Evolutionary conservation across 2,797 vertebrate species (phyloP), one percentile per base, ranked within the genome.

Genomic region (Pangasius sanitwongsei): DNA sequence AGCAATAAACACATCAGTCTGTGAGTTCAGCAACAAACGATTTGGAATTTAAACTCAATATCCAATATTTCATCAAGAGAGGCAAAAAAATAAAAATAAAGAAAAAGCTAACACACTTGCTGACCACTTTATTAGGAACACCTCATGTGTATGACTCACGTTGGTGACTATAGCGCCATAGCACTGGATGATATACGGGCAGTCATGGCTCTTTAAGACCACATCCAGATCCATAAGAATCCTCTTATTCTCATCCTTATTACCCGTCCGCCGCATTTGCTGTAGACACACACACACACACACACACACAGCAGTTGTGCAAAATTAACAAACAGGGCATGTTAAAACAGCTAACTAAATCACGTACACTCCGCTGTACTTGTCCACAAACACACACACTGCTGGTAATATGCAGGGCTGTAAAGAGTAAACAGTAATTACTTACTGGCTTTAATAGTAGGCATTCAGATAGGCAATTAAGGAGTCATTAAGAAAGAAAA

Each of bases 1-100:
- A 93, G 98, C 98, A 4, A 99, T 99, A 93, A 99, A 99, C 63
- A 99, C 98, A 15, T 99, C 98, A 0, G 98, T 99, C 98, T 99
- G 91, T 20, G 25, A 63, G 85, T 11, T 80, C 31, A 67, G 50
- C 1, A 20, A 6, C 23, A 87, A 20, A 50, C n/a, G 23, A 83
- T 18, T 57, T 15, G 25, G 8, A 57, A 20, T 18, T 85, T 9
- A 61, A 57, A 65, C 78, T 53, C 55, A 67, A 53, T 18, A 63
- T 31, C 25, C n/a, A 15, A 31, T 0, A 6, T 37, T 37, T 34
- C 16, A 12, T 75, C 25, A 8, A 50, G 0, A 9, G 6, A 6
- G 11, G 7, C 12, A 23, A 83, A n/a, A 6, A 59, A n/a, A 57
- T 18, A 4, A 5, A 28, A 7, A 65, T 3, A 37, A 37, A 37